Base-by-base conservation (phyloP, 2,797 vertebrate species). In the Melanotaenia parkinsoni region DNA sequence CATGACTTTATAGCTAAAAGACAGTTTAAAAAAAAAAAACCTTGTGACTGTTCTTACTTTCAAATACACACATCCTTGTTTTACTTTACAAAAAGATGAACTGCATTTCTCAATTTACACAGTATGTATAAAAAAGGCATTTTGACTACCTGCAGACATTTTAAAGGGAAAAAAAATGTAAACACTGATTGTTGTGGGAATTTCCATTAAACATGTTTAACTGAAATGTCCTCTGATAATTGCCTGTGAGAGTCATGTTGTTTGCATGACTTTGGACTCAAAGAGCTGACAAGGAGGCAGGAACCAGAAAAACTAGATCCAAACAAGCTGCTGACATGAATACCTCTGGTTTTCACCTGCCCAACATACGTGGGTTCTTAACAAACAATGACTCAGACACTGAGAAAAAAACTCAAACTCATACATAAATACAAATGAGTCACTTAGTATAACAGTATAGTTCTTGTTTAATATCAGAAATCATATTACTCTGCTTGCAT, bases 221-320 rank as follows among this genome's bases (percentile, higher is more conserved):
- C 2, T 16, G 47, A 43, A 56, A 59, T 30, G 35, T 43, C 43
- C n/a, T 22, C 11, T 65, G 1, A 53, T 11, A 40, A 53, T 3
- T 54, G 35, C 61, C 30, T 37, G 32, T 5, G 20, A 47, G 50
- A 10, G 11, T 26, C 32, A n/a, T 40, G 58, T 64, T 0, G 58
- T 80, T 68, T 66, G 59, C 62, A 70, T 57, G 7, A 4, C 30
- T 32, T 40, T 62, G 18, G 33, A 58, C 47, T 43, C 54, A 32
- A 32, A 32, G 30, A 32, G 30, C 30, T 32, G 30, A 32, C 5
- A 32, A 32, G 30, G 30, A 32, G 1, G 30, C 30, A 32, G 30
- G 30, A 32, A 32, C 30, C 5, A 6, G 4, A 32, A 32, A 32
- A 32, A 32, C 30, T 22, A 28, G 20, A 78, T 70, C 51, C 28